A percentile compares a stretch with the other conserved stretches of the same genome.
Evolutionary conservation across 2,113 vertebrate species (phyloP).

Genomic region (Laticauda colubrina): DNA sequence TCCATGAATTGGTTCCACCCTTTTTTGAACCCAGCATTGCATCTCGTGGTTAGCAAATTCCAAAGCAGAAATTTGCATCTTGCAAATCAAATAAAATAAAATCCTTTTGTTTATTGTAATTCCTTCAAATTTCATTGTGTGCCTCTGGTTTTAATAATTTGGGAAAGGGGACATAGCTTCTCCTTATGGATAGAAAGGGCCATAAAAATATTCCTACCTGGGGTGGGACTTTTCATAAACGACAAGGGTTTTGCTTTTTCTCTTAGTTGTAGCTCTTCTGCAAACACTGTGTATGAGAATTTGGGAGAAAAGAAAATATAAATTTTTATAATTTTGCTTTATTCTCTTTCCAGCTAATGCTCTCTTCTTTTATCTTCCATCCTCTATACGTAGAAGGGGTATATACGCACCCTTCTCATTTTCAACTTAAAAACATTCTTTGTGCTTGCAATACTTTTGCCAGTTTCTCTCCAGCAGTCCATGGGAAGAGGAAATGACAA

Average conservation of each 20-base stretch:
- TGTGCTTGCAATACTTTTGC: not conserved
- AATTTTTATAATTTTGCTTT: not conserved
- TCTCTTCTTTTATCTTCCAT: not conserved
- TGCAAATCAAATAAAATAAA: not conserved
- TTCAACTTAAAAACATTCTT: not conserved
- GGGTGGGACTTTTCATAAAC: not conserved
- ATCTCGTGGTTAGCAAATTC: not conserved
- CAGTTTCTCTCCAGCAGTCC: not conserved
- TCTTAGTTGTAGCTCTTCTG: not conserved
- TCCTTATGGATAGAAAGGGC: not conserved
- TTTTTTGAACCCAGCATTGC: not conserved
- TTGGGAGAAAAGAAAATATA: not conserved
- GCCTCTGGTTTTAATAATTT: not conserved
- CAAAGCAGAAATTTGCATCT: not conserved
- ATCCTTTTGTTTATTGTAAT: not conserved
- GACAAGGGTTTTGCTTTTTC: not conserved
- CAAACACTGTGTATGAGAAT: not conserved
- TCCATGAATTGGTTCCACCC: not conserved
- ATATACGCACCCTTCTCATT: not conserved
- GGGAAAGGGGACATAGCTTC: not conserved
- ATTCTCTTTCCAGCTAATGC: not conserved
- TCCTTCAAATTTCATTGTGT: not conserved
- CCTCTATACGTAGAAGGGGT: no score
- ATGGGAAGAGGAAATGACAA: not conserved
- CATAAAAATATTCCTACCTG: not conserved